Conservation (phyloP, 2,888 invertebrate species). For the Taphrorychus bicolor region DNA sequence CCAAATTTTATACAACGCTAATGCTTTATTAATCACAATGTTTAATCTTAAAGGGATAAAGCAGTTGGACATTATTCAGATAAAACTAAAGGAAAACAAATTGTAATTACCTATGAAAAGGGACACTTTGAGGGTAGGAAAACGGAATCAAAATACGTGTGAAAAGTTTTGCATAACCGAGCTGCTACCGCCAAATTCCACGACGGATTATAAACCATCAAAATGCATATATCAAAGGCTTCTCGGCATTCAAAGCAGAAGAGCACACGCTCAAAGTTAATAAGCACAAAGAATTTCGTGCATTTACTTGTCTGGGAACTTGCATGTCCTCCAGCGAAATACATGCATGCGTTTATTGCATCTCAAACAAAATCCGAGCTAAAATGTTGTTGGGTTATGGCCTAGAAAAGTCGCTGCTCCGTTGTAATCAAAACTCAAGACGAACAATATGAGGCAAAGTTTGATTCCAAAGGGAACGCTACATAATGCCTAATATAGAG, state of each 20-base stretch:
- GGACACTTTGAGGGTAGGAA: neutral
- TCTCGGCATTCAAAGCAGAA: neutral
- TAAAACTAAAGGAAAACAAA: too few relatives aligned
- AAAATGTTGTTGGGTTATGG: neutral
- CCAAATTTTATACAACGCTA: too few relatives aligned
- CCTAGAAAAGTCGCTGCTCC: neutral
- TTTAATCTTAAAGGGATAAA: too few relatives aligned
- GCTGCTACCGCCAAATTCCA: neutral
- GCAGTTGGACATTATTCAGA: too few relatives aligned
- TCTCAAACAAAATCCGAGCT: constrained; percentile 22
- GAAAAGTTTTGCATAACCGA: neutral
- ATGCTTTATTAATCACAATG: too few relatives aligned
- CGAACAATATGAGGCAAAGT: neutral
- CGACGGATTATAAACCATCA: neutral
- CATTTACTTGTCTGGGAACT: constrained; percentile 23
- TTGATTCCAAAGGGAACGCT: neutral
- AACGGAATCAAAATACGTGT: neutral
- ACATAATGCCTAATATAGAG: neutral
- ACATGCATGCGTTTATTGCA: constrained; percentile 21
- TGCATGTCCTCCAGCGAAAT: constrained; percentile 19
- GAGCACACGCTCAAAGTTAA: constrained; percentile 16
- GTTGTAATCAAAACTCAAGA: neutral
- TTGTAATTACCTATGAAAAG: too few relatives aligned
- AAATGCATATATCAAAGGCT: neutral
- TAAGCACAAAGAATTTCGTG: constrained; percentile 27